Evolutionary conservation across 2,888 invertebrate species (phyloP).

Genomic region (Nebria salina): DNA sequence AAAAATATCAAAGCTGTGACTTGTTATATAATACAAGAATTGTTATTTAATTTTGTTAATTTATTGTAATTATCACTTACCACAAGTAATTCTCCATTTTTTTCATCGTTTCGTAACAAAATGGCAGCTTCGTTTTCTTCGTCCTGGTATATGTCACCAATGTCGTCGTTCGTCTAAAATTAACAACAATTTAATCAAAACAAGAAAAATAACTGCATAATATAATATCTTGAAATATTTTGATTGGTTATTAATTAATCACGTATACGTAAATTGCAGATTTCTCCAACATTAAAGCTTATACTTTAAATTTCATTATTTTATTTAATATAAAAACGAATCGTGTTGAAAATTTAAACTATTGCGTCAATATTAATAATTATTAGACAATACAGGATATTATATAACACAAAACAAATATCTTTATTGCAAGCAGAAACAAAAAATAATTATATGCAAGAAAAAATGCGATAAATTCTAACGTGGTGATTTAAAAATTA

Average conservation of each 20-base stretch:
- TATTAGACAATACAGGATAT: not conserved
- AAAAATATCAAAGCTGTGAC: not conserved
- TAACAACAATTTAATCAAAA: slow-evolving; percentile 45
- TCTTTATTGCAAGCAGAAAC: not conserved
- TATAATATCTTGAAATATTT: too few relatives aligned
- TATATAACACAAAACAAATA: not conserved
- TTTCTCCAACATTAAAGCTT: not conserved
- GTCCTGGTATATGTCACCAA: slow-evolving; percentile 91
- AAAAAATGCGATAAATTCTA: not conserved
- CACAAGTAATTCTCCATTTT: slow-evolving; percentile 83
- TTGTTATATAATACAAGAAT: not conserved
- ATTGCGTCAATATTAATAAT: not conserved
- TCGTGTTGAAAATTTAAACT: not conserved
- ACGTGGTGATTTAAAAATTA: not conserved
- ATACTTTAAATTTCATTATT: not conserved
- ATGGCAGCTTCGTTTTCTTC: slow-evolving; percentile 87
- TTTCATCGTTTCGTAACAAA: slow-evolving; percentile 81
- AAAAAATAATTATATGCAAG: not conserved
- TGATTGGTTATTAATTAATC: too few relatives aligned
- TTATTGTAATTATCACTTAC: slow-evolving; percentile 68
- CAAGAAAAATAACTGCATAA: too few relatives aligned
- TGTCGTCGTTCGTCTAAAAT: slow-evolving; percentile 72
- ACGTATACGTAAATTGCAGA: too few relatives aligned
- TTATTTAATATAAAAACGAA: not conserved
- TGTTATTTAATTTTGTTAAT: slow-evolving; percentile 11